Conservation (phyloP, 64 coral and sea anemone species). For the Actinia tenebrosa region DNA sequence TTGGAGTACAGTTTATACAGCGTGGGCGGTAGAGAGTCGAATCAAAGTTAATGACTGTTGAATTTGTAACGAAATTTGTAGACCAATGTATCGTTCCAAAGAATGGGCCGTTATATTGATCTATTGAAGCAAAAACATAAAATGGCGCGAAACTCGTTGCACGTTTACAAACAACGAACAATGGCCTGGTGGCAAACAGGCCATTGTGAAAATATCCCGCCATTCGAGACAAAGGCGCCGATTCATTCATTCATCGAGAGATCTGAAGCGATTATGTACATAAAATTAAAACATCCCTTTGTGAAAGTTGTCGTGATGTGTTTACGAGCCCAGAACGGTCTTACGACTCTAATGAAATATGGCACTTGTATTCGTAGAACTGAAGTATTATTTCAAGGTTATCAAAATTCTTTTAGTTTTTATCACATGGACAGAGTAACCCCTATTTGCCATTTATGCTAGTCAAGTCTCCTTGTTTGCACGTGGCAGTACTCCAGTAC, state of each 20-base stretch:
- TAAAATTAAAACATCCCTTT: constrained; percentile 33
- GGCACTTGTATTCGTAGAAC: background rate
- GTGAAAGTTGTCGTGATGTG: background rate
- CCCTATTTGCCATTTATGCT: background rate
- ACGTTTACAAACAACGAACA: background rate
- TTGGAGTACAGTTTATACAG: background rate
- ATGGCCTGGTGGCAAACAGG: background rate
- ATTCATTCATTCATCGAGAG: constrained; percentile 46
- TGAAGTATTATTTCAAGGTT: background rate
- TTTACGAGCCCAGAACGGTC: constrained; percentile 20
- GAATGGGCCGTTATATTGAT: background rate
- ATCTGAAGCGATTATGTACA: constrained; percentile 25
- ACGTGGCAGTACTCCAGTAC: background rate
- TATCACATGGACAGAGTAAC: background rate
- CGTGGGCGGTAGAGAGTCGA: background rate
- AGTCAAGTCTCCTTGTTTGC: background rate
- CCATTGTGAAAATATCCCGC: constrained; percentile 22
- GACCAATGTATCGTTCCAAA: background rate
- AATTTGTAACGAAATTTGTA: background rate
- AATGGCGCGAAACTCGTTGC: background rate
- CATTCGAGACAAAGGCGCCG: constrained; percentile 28
- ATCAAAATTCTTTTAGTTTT: background rate
- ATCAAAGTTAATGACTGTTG: background rate
- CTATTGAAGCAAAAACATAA: background rate
- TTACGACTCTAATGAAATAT: background rate